phyloP scores from a whole-genome alignment of 2,113 vertebrate genomes.

The Microtus montanus region DNA sequence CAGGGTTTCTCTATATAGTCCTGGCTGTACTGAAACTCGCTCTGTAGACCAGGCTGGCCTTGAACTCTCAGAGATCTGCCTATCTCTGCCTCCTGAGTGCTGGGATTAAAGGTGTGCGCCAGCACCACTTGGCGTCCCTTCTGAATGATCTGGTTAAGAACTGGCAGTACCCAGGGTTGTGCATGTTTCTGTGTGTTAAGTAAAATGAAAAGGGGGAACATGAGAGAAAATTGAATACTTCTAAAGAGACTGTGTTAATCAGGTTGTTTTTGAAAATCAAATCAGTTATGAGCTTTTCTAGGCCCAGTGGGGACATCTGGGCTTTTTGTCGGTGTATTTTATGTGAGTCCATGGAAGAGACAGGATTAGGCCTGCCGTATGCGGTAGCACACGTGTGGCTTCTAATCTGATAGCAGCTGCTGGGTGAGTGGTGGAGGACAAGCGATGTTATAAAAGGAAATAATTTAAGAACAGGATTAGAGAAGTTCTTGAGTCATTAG shows the following conservation, averaged over 20 bases:
- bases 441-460: constrained; percentile 62
- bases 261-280: constrained; percentile 21
- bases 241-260: background rate
- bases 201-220: background rate
- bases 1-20: background rate
- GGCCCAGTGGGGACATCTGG: background rate
- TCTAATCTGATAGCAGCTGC: constrained; percentile 59
- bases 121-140: background rate
- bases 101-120: background rate
- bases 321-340: background rate
- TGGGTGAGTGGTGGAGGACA: background rate
- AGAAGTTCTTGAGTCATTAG: constrained; percentile 36
- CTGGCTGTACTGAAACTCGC: background rate
- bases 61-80: background rate
- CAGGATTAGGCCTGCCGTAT: background rate
- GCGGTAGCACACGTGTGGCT: background rate
- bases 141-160: background rate
- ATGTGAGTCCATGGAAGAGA: background rate
- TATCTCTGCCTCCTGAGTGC: no score
- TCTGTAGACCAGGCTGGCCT: background rate
- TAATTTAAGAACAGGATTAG: constrained; percentile 58
- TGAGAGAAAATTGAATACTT: constrained; percentile 15
- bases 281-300: background rate
- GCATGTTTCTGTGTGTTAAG: background rate
- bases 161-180: background rate